phyloP scores from a whole-genome alignment of 2,797 vertebrate genomes.

The Tragelaphus oryx region DNA sequence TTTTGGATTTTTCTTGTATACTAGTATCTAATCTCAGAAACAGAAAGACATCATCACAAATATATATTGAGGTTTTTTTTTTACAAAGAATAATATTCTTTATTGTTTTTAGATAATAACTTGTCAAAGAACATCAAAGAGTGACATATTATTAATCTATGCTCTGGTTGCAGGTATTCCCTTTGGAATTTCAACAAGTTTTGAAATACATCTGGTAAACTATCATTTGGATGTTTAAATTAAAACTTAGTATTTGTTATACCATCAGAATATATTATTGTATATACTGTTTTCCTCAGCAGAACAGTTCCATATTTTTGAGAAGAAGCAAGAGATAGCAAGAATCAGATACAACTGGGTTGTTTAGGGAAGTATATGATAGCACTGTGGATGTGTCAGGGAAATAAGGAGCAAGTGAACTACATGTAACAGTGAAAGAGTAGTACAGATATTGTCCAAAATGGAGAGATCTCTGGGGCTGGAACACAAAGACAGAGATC shows the following conservation, averaged over 20 bases:
- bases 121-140: neutral
- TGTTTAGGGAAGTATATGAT: neutral
- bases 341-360: neutral
- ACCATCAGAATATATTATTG: neutral
- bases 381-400: neutral
- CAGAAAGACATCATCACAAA: neutral
- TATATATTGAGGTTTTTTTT: neutral
- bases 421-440: neutral
- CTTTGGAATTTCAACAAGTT: neutral
- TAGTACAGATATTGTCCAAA: neutral
- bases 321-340: neutral
- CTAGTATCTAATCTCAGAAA: neutral
- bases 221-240: neutral
- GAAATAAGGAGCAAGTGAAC: neutral
- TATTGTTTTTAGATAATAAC: neutral
- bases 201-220: neutral
- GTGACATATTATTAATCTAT: neutral
- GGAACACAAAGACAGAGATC: neutral
- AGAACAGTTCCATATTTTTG: neutral
- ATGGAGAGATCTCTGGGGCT: neutral
- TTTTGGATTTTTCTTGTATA: neutral
- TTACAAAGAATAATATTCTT: neutral
- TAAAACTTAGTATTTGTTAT: neutral
- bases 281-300: neutral
- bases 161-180: neutral